phyloP scores from a whole-genome alignment of 1,140 invertebrate species.

The Andrena cerasifolii region DNA sequence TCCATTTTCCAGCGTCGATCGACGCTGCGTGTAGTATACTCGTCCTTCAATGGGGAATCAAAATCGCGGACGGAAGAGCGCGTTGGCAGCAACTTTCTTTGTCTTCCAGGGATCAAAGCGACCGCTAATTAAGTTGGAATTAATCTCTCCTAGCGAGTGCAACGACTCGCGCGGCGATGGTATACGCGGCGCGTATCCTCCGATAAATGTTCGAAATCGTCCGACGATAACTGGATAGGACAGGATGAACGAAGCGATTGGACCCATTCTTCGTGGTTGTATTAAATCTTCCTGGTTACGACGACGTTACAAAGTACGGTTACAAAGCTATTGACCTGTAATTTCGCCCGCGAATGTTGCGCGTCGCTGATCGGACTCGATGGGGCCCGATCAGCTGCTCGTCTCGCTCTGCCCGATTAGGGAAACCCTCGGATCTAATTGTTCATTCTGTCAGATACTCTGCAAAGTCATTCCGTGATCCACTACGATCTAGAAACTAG shows the following conservation, averaged over 20 bases:
- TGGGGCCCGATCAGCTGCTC: not conserved
- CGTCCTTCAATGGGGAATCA: not conserved
- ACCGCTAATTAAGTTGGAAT: slow-evolving; percentile 21
- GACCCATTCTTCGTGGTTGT: slow-evolving; percentile 21
- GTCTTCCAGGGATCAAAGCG: slow-evolving; percentile 28
- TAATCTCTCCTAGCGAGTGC: not conserved
- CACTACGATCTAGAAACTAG: not conserved
- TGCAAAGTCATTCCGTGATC: not conserved
- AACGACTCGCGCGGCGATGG: not conserved
- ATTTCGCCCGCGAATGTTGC: not conserved
- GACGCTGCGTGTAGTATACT: not conserved
- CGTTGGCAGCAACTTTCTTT: slow-evolving; percentile 9
- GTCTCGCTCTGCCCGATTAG: not conserved
- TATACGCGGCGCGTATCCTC: no score
- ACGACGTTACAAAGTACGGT: slow-evolving; percentile 21
- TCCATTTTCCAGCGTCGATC: not conserved
- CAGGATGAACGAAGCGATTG: slow-evolving; percentile 6
- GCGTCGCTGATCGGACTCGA: not conserved
- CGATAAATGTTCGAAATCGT: not conserved
- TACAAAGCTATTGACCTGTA: not conserved
- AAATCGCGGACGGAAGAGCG: slow-evolving; percentile 7
- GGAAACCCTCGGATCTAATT: not conserved
- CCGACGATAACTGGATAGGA: not conserved
- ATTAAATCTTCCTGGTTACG: slow-evolving; percentile 26
- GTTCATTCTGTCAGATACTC: slow-evolving; percentile 17